Base-by-base conservation (phyloP, 2,888 invertebrate genomes). In the Loripinus fragilis region DNA sequence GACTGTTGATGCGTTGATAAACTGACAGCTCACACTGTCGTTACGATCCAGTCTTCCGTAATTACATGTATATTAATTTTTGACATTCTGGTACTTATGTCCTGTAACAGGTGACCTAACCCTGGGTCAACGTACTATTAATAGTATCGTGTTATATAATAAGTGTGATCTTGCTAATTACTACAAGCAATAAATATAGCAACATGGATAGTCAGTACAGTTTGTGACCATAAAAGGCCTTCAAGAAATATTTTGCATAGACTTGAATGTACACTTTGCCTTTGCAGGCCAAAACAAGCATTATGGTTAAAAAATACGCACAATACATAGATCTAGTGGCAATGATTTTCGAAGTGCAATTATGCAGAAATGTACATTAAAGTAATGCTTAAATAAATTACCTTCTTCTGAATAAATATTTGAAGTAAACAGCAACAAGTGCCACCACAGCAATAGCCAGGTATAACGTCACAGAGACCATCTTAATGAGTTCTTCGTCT, bases 381-480 rank as follows among this genome's bases (percentile, higher is more conserved):
- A n/a, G n/a, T n/a, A 41, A 35, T n/a, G 60, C 50, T 23, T 15
- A 33, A 33, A 33, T 33, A 33, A 72, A 85, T 85, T 80, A 90
- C 90, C 89, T 85, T 85, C 72, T 75, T 50, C 90, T 78, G 79
- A 80, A 88, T 71, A 91, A 74, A 69, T 86, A 87, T 85, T 86
- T 89, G 72, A 89, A 76, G 85, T 90, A 91, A 17, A 84, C 86
- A 25, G 77, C 80, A 0, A 84, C 64, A 25, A 88, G 76, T 15
- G 75, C 71, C 10, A 86, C 83, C 8, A 75, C 81, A 8, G 84
- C 60, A 0, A 83, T 38, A 0, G 68, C 85, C 28, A 90, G 74
- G 76, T 89, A 90, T 12, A 90, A 60, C 38, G 89, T 85, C 15
- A 88, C 76, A 5, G 90, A 87, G 52, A 86, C 88, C 90, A 90